Conservation (phyloP, 2,888 invertebrate genomes). For the Glaucopsyche alexis region DNA sequence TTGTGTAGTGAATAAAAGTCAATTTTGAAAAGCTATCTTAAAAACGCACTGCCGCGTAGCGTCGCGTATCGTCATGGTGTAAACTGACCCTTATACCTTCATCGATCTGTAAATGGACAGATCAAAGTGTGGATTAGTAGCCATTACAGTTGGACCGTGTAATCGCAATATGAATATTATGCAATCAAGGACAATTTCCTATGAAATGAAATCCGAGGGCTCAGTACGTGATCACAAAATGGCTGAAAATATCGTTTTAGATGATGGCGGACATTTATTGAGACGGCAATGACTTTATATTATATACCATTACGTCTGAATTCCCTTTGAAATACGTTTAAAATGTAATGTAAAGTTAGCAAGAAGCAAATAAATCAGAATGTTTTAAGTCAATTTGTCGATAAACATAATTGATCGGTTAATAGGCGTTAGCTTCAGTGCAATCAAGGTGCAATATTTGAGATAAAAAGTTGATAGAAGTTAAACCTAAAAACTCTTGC, state of each 20-base stretch:
- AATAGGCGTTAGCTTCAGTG: too few relatives aligned
- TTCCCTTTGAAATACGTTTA: background rate
- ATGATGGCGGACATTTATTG: conserved; percentile 26
- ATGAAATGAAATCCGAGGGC: conserved; percentile 32
- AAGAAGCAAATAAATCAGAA: background rate
- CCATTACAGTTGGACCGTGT: conserved; percentile 8
- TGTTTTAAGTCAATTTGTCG: background rate
- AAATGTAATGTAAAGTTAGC: background rate
- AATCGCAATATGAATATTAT: conserved; percentile 24
- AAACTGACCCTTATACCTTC: too few relatives aligned
- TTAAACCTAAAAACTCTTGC: background rate
- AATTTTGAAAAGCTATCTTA: too few relatives aligned
- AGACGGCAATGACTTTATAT: conserved; percentile 14
- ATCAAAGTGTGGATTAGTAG: conserved; percentile 21
- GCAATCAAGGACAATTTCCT: conserved; percentile 28
- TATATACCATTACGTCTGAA: conserved; percentile 14
- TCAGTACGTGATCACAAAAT: conserved; percentile 31
- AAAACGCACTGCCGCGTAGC: too few relatives aligned
- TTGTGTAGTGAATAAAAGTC: too few relatives aligned
- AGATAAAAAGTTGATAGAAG: background rate
- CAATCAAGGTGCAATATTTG: too few relatives aligned
- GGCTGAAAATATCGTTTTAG: conserved; percentile 26
- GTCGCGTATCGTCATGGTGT: too few relatives aligned
- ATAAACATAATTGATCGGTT: background rate
- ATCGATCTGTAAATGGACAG: background rate